Percentiles rank a stretch among this genome's conserved stretches.
phyloP scores from a whole-genome alignment of 35 echinoderm and acorn worm species.

The Lytechinus variegatus region DNA sequence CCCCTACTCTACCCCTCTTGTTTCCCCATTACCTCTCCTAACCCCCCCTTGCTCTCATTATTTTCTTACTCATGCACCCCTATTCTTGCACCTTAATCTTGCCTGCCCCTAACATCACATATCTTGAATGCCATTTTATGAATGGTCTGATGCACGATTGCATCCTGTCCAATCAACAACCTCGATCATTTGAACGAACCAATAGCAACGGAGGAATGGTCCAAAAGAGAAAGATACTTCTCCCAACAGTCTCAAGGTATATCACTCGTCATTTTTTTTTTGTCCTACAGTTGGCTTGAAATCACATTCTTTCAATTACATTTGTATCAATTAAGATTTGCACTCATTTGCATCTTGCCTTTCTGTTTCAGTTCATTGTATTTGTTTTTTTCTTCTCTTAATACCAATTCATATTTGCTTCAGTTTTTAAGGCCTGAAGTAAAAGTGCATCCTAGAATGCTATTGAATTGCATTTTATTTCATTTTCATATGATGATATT shows the following conservation, averaged over 20 bases:
- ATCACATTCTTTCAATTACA: background rate
- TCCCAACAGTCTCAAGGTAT: constrained; percentile 92
- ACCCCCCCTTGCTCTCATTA: constrained; percentile 11
- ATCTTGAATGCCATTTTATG: constrained; percentile 33
- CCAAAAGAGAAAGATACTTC: constrained; percentile 92
- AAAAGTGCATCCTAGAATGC: background rate
- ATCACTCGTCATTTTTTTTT: background rate
- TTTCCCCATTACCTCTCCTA: background rate
- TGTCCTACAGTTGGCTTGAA: background rate
- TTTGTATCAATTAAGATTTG: background rate
- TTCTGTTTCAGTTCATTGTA: background rate
- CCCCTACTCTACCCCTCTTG: background rate
- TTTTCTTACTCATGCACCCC: constrained; percentile 30
- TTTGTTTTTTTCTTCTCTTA: background rate
- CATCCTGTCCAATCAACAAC: constrained; percentile 31
- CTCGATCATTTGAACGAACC: constrained; percentile 43
- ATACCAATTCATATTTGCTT: background rate
- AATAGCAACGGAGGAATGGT: constrained; percentile 80
- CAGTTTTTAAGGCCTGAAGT: background rate
- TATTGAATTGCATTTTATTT: background rate
- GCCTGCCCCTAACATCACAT: constrained; percentile 38
- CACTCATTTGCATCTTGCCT: constrained; percentile 7
- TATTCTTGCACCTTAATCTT: background rate
- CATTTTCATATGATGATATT: background rate
- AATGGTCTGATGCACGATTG: constrained; percentile 41